These are phyloP conservation scores for Lasioglossum figueresi DNA, from an alignment of 2,888 invertebrate genomes.

Conservation along the genomic window DNA sequence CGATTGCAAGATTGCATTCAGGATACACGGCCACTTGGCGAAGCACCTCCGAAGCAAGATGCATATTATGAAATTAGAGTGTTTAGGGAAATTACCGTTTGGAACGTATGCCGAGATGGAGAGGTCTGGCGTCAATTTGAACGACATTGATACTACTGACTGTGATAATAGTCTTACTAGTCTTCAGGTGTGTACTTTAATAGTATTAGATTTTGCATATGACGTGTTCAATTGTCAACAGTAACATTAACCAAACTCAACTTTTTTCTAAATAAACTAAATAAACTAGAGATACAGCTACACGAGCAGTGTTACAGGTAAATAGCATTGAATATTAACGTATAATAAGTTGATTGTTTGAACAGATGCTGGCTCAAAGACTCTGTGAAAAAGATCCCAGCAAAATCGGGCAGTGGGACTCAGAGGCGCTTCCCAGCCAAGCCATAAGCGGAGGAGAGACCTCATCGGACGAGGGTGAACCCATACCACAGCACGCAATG, in stretches of 20 bases:
- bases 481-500: slow-evolving; percentile 74
- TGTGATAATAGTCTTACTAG: slow-evolving; percentile 97
- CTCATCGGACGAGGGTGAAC: slow-evolving; percentile 86
- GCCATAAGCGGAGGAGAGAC: slow-evolving; percentile 84
- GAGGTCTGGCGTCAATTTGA: slow-evolving; percentile 94
- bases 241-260: too few relatives aligned
- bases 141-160: slow-evolving; percentile 98
- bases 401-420: slow-evolving; percentile 89
- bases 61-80: slow-evolving; percentile 97
- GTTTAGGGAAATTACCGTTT: slow-evolving; percentile 95
- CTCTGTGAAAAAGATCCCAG: slow-evolving; percentile 92
- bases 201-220: too few relatives aligned
- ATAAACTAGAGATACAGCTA: neutral
- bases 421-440: slow-evolving; percentile 81
- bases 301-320: too few relatives aligned
- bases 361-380: slow-evolving; percentile 91
- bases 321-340: neutral
- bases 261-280: too few relatives aligned
- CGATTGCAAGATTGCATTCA: slow-evolving; percentile 97
- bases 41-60: slow-evolving; percentile 98
- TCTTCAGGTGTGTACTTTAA: slow-evolving; percentile 86
- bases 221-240: too few relatives aligned
- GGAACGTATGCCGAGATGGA: slow-evolving; percentile 98
- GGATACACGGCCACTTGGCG: slow-evolving; percentile 98
- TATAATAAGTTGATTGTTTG: neutral